Conservation (phyloP, 2,113 vertebrate species). For the Irena cyanogastra region DNA sequence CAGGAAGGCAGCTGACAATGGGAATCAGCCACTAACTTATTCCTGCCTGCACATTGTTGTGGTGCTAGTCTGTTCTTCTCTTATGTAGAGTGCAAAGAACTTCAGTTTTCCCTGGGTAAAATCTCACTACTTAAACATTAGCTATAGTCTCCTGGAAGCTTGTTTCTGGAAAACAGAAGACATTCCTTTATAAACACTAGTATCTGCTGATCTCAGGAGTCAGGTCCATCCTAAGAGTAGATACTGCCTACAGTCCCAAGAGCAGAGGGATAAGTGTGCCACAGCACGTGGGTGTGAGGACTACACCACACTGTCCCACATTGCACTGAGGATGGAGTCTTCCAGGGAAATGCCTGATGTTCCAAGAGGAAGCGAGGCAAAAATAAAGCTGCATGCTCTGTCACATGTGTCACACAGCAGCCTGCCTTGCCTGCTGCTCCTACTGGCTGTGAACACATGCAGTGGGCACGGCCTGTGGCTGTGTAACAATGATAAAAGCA, state of each 20-base stretch:
- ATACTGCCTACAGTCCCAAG: too few species aligned
- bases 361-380: fast-evolving
- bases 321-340: fast-evolving
- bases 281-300: fast-evolving
- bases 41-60: background rate
- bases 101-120: background rate
- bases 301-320: fast-evolving
- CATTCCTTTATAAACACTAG: background rate
- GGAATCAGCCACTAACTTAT: background rate
- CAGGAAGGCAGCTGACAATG: background rate
- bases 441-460: fast-evolving
- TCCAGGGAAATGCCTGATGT: background rate
- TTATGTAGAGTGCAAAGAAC: background rate
- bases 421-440: background rate
- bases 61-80: background rate
- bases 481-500: background rate
- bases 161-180: background rate
- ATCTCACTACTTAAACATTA: background rate
- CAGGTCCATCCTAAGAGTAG: background rate
- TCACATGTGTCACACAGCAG: fast-evolving
- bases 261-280: background rate
- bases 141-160: background rate
- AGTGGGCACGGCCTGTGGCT: background rate
- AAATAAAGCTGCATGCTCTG: background rate
- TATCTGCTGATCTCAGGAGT: background rate